Conservation (phyloP, 1,140 invertebrate genomes). For the Temnothorax curvispinosus region DNA sequence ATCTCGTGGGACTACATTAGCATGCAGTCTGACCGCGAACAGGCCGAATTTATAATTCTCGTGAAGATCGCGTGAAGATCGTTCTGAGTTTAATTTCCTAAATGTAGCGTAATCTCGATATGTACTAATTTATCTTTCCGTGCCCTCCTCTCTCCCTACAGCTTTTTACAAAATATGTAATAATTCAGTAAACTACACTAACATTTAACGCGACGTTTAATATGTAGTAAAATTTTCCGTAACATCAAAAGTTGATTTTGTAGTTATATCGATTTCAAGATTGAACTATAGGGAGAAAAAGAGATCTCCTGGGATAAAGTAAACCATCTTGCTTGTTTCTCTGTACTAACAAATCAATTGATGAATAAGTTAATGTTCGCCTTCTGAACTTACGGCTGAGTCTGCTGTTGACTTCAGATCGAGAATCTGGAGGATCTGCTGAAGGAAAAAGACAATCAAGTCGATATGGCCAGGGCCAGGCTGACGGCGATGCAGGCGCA, state of each 20-base stretch:
- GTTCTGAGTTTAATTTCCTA: slow-evolving; percentile 13
- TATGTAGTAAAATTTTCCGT: not conserved
- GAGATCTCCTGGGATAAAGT: not conserved
- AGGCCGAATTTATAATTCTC: not conserved
- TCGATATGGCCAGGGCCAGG: slow-evolving; percentile 96
- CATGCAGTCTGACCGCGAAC: not conserved
- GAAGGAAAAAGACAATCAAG: slow-evolving; percentile 99
- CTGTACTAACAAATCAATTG: not conserved
- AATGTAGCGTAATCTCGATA: not conserved
- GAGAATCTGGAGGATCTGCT: slow-evolving; percentile 98
- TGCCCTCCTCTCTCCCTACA: not conserved
- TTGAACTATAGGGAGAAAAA: not conserved
- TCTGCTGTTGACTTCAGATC: slow-evolving; percentile 89
- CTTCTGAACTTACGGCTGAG: not conserved
- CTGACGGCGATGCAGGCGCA: slow-evolving; percentile 96
- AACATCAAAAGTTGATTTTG: not conserved
- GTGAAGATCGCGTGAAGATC: slow-evolving; percentile 7
- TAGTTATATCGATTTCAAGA: not conserved
- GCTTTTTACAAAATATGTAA: not conserved
- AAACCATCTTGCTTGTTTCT: not conserved
- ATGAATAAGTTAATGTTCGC: not conserved
- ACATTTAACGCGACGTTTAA: not conserved
- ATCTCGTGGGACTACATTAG: not conserved
- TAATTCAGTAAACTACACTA: not conserved
- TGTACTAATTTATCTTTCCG: slow-evolving; percentile 5